Base-by-base conservation (phyloP, 2,113 vertebrate genomes). In the Cinclus cinclus region DNA sequence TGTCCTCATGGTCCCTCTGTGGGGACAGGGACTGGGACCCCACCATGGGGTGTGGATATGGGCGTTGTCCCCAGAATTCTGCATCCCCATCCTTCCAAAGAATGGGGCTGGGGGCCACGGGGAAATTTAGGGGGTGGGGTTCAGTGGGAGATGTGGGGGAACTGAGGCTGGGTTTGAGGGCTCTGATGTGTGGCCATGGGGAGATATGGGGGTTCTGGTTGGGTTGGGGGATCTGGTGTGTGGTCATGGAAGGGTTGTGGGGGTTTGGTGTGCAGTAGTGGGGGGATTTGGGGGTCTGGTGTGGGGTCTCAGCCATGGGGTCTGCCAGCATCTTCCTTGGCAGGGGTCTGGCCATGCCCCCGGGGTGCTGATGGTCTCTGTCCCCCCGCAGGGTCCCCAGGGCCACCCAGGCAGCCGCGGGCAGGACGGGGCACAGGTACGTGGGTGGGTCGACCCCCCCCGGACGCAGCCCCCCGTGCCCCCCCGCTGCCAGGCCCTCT, bases 361-460 rank as follows among this genome's bases (percentile, higher is more conserved):
- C 35, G 35, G 35, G 35, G 35, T 37, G 35, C 35, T 37, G 35
- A 37, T 37, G 35, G 35, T 7, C 35, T 37, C 35, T 37, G 35
- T 37, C 35, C 35, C 35, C 35, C 35, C 44, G 3, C 96, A 99
- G 99, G 99, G 99, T 92, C 97, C 97, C 64, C 97, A 97, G 55
- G 99, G 99, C 88, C 98, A 98, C 77, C 97, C 98, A 10, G 99
- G 99, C 90, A 98, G 98, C 82, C 98, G 98, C 55, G 99, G 99
- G 64, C 97, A 98, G 90, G 98, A 95, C 42, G 99, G 99, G 89
- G 98, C 98, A 39, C 95, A 87, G 97, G 99, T 99, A 98, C 96
- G 98, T 88, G 16, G 21, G 27, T 37, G 74, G n/a, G 33, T 37
- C 1, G 6, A 5, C 1, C 10, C 44, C 53, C 56, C 42, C 4